Conservation (phyloP, 2,797 vertebrate genomes). For the Nannoperca obscura region DNA sequence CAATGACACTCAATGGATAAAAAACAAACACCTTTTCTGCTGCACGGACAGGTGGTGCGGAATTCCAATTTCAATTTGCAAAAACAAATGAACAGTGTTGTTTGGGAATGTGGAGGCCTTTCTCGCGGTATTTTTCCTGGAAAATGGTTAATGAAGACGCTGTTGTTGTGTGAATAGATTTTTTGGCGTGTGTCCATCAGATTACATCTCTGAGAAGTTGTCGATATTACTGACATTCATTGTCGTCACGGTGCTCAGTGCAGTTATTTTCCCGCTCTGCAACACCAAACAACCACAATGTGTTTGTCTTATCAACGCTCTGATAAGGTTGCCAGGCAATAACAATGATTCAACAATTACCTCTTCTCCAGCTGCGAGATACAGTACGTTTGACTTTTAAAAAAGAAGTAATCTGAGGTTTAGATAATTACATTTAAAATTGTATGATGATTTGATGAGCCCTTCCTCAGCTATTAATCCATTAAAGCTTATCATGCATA, state of each 20-base stretch:
- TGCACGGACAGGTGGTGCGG: slow-evolving; percentile 12
- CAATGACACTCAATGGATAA: slow-evolving; percentile 15
- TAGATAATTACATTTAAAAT: background rate
- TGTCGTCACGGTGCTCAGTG: background rate
- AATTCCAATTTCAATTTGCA: slow-evolving; percentile 46
- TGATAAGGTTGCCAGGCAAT: slow-evolving; percentile 22
- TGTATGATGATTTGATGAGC: background rate
- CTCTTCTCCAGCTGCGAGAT: background rate
- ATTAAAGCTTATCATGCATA: background rate
- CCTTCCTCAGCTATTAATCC: background rate
- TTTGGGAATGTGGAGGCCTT: slow-evolving; percentile 13
- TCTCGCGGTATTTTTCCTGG: slow-evolving; percentile 19
- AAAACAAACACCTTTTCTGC: slow-evolving; percentile 10
- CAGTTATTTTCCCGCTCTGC: background rate
- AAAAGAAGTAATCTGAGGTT: background rate
- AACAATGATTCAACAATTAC: background rate
- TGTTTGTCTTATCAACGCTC: background rate
- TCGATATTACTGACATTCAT: background rate
- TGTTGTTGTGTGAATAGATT: slow-evolving; percentile 9
- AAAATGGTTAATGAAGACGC: slow-evolving; percentile 11
- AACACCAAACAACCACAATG: slow-evolving; percentile 6
- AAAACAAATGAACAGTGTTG: slow-evolving; percentile 29
- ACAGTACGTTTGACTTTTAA: background rate
- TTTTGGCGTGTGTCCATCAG: slow-evolving; percentile 21
- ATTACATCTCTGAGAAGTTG: slow-evolving; percentile 19